Conservation (phyloP, 1,140 invertebrate species). For the Drosophila prosaltans region DNA sequence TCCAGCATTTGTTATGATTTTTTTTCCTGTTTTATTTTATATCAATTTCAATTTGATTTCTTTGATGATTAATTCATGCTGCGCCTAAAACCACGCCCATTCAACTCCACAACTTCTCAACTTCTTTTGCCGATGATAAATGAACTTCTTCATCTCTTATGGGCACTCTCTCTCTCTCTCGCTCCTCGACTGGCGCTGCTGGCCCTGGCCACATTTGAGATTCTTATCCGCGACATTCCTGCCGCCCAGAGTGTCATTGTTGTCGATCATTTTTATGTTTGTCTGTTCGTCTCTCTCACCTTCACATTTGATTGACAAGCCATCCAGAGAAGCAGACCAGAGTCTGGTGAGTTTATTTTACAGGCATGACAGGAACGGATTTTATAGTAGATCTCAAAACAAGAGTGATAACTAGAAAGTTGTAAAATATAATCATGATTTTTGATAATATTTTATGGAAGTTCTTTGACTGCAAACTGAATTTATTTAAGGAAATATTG, state of each 20-base stretch:
- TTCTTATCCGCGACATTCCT: conserved; percentile 78
- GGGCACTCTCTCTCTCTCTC: conserved; percentile 33
- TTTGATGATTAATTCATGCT: conserved; percentile 72
- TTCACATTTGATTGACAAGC: conserved; percentile 69
- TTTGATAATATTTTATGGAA: too few species aligned
- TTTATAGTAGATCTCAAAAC: not conserved
- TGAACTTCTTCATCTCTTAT: conserved; percentile 41
- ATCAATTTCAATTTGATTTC: conserved; percentile 67
- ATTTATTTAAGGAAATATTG: too few species aligned
- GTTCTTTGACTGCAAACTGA: too few species aligned
- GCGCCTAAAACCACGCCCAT: conserved; percentile 39
- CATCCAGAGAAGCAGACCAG: conserved; percentile 23
- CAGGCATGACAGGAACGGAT: not conserved
- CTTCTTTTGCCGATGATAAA: conserved; percentile 59
- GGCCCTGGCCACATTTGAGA: conserved; percentile 34
- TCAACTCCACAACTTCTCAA: conserved; percentile 55
- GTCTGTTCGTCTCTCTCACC: conserved; percentile 15
- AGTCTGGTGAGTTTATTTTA: conserved; percentile 57
- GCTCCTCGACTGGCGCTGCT: conserved; percentile 35
- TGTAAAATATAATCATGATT: too few species aligned
- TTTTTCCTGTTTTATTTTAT: conserved; percentile 37
- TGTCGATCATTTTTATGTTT: conserved; percentile 78
- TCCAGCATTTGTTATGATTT: conserved; percentile 70
- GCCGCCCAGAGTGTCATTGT: conserved; percentile 80
- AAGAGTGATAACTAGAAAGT: not conserved